These are phyloP conservation scores for Sternarchorhynchus goeldii DNA, from an alignment of 2,797 vertebrate genomes.

Conservation along the genomic window DNA sequence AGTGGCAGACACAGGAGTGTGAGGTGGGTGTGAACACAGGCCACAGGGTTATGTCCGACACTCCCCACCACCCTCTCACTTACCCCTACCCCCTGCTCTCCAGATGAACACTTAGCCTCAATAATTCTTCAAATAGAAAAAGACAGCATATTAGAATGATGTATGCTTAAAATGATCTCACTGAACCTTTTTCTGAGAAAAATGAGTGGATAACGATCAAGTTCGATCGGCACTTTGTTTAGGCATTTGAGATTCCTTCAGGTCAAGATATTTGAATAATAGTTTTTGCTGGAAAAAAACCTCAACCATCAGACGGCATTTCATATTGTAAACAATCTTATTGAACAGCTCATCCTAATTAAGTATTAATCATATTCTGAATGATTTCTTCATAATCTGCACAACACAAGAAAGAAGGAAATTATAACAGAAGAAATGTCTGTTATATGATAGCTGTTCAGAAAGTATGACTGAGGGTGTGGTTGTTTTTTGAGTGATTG, in stretches of 20 bases:
- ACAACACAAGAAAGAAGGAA: not conserved
- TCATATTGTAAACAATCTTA: not conserved
- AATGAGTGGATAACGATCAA: not conserved
- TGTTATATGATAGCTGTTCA: no score
- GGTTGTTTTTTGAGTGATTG: no score
- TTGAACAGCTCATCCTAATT: no score
- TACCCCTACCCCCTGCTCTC: no score
- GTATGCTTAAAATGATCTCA: not conserved
- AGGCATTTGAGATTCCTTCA: not conserved
- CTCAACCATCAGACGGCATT: not conserved
- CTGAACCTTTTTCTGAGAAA: not conserved
- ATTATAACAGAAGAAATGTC: not conserved
- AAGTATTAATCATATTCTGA: no score
- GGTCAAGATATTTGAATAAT: not conserved
- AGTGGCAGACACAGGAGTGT: constrained; percentile 15
- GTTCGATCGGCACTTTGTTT: not conserved
- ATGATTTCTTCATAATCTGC: not conserved
- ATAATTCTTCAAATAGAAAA: not conserved
- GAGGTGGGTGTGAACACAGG: constrained; percentile 16
- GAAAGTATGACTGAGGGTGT: no score
- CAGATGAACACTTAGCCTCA: not conserved
- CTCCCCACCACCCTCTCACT: not conserved
- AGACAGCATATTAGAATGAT: not conserved
- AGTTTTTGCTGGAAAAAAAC: not conserved
- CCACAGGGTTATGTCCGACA: constrained; percentile 1